Evolutionary conservation across 2,113 vertebrate species (phyloP).

Genomic region (Oceanodroma tethys): DNA sequence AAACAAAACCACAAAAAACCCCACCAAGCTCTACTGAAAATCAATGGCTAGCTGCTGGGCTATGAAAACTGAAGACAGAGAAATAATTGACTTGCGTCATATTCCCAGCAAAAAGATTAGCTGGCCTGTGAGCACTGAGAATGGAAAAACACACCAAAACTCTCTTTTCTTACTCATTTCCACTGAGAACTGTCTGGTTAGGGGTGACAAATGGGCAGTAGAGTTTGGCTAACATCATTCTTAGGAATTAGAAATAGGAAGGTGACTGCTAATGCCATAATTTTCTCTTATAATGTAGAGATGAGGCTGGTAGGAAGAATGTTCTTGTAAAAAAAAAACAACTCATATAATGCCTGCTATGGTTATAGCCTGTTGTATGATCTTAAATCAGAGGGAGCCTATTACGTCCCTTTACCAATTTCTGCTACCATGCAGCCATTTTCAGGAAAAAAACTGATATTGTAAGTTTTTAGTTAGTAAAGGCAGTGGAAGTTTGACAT

Average conservation of each 20-base stretch:
- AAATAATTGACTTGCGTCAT: not conserved
- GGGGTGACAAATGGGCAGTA: not conserved
- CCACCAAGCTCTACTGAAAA: not conserved
- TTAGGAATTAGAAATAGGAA: not conserved
- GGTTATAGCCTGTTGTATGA: not conserved
- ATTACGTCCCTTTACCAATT: not conserved
- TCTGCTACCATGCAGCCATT: not conserved
- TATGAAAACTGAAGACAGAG: not conserved
- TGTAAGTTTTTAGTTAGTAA: not conserved
- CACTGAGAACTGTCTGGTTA: not conserved
- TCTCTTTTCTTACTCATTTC: not conserved
- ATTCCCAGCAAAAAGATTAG: not conserved
- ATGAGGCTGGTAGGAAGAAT: not conserved
- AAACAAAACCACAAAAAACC: too few species aligned
- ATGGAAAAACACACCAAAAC: not conserved
- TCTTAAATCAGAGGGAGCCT: not conserved
- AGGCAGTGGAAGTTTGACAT: not conserved
- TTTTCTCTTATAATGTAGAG: not conserved
- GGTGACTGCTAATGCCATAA: not conserved
- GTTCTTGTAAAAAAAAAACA: not conserved
- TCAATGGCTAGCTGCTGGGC: not conserved
- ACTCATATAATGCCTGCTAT: not conserved
- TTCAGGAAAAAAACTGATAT: not conserved
- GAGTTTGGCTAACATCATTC: not conserved
- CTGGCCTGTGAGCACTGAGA: not conserved